phyloP scores from a whole-genome alignment of 2,888 invertebrate species.

The Diachrysia chrysitis region DNA sequence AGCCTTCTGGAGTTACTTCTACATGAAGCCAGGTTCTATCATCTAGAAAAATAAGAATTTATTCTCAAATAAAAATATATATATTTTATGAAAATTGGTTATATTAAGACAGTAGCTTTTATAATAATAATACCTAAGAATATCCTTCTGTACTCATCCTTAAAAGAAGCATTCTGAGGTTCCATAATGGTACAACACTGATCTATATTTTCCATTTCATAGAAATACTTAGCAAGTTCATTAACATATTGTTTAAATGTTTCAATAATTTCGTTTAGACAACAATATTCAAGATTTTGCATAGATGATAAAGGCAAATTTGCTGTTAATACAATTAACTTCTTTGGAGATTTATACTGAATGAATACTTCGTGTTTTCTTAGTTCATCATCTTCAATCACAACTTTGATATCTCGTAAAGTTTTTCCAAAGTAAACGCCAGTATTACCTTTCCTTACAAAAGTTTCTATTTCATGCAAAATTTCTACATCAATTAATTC shows the following conservation, averaged over 20 bases:
- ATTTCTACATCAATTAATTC: conserved; percentile 71
- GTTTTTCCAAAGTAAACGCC: conserved; percentile 76
- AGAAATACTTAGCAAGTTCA: conserved; percentile 72
- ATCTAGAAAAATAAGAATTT: conserved; percentile 65
- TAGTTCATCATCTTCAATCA: conserved; percentile 65
- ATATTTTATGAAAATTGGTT: neutral
- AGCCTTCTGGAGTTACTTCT: conserved; percentile 77
- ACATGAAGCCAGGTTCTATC: conserved; percentile 81
- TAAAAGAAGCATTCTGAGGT: conserved; percentile 74
- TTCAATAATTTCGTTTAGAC: conserved; percentile 68
- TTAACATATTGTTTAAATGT: conserved; percentile 66
- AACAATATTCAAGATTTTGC: conserved; percentile 70
- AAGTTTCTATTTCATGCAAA: conserved; percentile 70
- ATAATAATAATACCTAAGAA: conserved; percentile 67
- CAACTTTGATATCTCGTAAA: conserved; percentile 75
- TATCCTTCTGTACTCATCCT: conserved; percentile 81
- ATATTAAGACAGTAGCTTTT: no score
- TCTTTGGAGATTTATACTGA: conserved; percentile 68
- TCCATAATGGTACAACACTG: conserved; percentile 76
- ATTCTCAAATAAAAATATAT: neutral
- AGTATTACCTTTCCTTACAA: conserved; percentile 46
- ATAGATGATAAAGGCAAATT: conserved; percentile 72
- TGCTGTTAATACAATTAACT: conserved; percentile 65
- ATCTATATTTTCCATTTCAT: conserved; percentile 78
- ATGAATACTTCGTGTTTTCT: conserved; percentile 75